Percentiles rank a stretch among this genome's conserved stretches.
These are phyloP conservation scores for Tachysurus fulvidraco DNA, from an alignment of 2,113 vertebrate genomes.

Conservation along the genomic window DNA sequence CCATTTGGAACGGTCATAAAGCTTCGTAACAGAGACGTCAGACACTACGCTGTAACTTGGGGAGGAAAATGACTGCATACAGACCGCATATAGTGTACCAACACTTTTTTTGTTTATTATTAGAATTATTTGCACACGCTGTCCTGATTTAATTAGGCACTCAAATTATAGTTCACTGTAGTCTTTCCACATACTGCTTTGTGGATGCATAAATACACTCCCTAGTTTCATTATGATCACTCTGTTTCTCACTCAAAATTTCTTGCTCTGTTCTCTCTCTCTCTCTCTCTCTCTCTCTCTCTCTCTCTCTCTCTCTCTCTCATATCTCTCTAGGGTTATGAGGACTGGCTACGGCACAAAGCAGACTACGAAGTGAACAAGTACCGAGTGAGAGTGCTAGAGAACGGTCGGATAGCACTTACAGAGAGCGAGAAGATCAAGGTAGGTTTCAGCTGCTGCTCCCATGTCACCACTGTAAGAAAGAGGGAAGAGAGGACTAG, in stretches of 20 bases:
- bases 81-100: not conserved
- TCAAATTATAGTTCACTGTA: not conserved
- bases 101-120: too few relatives aligned
- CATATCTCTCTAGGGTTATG: conserved; percentile 84
- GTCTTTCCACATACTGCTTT: not conserved
- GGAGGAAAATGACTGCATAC: not conserved
- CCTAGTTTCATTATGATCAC: conserved; percentile 30
- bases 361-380: conserved; percentile 97
- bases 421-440: conserved; percentile 94
- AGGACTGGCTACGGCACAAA: conserved; percentile 96
- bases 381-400: conserved; percentile 84
- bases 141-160: conserved; percentile 23
- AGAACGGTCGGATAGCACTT: conserved; percentile 76
- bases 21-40: conserved; percentile 10
- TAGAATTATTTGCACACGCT: not conserved
- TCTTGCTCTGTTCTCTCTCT: conserved; percentile 29
- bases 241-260: conserved; percentile 31
- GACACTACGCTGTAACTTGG: not conserved
- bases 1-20: not conserved
- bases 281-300: conserved; percentile 45
- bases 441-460: conserved; percentile 71
- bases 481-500: not conserved
- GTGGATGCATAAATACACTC: not conserved
- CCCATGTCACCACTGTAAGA: not conserved
- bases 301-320: conserved; percentile 49